phyloP scores from a whole-genome alignment of 2,797 vertebrate species.

The Alcedo atthis region DNA sequence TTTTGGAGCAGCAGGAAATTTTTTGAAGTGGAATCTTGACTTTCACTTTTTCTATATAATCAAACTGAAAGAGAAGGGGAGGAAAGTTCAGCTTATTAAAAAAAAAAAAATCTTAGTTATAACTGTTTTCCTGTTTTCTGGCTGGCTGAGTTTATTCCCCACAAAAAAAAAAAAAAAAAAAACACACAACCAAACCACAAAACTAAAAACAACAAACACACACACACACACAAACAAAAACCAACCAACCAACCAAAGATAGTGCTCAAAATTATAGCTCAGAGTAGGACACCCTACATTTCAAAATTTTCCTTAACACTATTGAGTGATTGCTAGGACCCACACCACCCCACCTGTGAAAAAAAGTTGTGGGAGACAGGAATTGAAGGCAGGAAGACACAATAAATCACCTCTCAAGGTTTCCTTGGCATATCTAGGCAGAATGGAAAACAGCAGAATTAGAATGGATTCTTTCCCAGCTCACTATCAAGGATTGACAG shows the following conservation, averaged over 20 bases:
- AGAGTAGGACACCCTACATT: neutral
- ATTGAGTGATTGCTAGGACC: neutral
- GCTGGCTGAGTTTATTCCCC: neutral
- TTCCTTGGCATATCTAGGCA: neutral
- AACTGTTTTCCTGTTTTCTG: neutral
- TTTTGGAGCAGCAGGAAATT: neutral
- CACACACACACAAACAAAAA: too few species aligned
- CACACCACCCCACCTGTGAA: neutral
- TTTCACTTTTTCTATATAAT: slow-evolving; percentile 44
- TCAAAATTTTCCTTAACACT: neutral
- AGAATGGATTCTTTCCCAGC: neutral
- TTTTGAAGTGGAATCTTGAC: neutral
- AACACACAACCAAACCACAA: too few species aligned
- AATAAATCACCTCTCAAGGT: neutral
- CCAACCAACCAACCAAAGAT: too few species aligned
- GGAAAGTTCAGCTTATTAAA: neutral
- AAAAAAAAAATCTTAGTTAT: neutral
- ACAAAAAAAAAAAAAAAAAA: neutral
- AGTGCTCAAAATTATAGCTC: neutral
- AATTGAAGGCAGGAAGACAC: neutral
- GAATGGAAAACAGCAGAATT: neutral
- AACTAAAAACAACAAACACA: too few species aligned
- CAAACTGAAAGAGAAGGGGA: neutral
- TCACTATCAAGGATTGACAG: neutral
- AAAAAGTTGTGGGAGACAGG: neutral